phyloP scores from a whole-genome alignment of 2,113 vertebrate species.

The Nycticorax nycticorax region DNA sequence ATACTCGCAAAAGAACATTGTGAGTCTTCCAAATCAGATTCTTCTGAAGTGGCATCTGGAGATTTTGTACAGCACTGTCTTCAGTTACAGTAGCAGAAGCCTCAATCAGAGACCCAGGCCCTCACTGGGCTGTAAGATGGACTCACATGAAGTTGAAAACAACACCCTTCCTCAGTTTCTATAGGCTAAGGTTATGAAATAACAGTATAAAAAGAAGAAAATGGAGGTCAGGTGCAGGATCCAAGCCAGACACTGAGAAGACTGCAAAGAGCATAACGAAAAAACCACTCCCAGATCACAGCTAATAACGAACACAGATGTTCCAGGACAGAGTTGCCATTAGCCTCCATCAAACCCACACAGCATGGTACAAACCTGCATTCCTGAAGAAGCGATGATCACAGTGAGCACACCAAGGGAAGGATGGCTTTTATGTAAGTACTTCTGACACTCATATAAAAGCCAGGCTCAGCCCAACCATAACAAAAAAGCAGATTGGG shows the following conservation, averaged over 20 bases:
- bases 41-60: background rate
- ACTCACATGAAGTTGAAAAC: background rate
- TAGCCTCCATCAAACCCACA: background rate
- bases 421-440: accelerated
- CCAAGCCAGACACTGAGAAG: background rate
- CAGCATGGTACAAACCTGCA: background rate
- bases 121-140: background rate
- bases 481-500: background rate
- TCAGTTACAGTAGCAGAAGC: background rate
- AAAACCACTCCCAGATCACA: background rate
- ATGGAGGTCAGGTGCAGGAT: background rate
- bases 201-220: background rate
- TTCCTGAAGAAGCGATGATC: background rate
- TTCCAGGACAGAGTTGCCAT: background rate
- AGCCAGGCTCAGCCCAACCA: background rate
- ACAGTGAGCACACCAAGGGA: background rate
- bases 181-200: background rate
- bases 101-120: background rate
- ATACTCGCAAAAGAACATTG: background rate
- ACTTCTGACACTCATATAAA: background rate
- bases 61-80: background rate
- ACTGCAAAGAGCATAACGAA: accelerated
- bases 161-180: background rate
- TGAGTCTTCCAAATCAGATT: background rate
- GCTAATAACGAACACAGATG: background rate